phyloP scores from a whole-genome alignment of 2,797 vertebrate genomes.

The Eulemur mongoz region DNA sequence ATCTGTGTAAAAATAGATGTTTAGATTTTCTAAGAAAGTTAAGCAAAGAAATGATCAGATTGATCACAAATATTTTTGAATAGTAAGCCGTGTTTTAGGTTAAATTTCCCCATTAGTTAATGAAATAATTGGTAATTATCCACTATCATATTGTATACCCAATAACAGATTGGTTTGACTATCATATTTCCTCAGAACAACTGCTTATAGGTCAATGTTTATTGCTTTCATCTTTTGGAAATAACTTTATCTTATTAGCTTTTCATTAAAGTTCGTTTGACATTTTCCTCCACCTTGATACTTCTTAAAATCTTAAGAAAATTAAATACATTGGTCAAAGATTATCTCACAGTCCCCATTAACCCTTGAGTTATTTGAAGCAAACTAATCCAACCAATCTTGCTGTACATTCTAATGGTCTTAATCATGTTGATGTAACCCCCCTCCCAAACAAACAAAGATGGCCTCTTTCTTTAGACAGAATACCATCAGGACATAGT shows the following conservation, averaged over 20 bases:
- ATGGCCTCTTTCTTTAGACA: background rate
- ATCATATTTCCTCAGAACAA: background rate
- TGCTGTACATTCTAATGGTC: background rate
- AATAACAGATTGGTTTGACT: background rate
- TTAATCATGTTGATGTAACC: background rate
- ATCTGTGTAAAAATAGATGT: background rate
- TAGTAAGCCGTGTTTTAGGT: background rate
- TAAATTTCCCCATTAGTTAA: background rate
- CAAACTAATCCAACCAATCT: background rate
- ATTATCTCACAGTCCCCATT: background rate
- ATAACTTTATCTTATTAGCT: background rate
- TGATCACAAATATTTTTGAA: constrained; percentile 27
- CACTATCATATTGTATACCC: background rate
- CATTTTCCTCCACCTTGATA: background rate
- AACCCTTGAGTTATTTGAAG: background rate
- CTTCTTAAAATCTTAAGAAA: background rate
- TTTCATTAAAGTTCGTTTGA: background rate
- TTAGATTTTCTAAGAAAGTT: background rate
- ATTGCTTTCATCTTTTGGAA: background rate
- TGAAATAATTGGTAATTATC: background rate
- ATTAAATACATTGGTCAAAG: background rate
- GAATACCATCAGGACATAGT: background rate
- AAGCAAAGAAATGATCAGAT: background rate
- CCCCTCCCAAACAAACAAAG: background rate
- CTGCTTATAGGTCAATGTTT: background rate